Evolutionary conservation across 2,797 vertebrate genomes (phyloP).

Genomic region (Premnoplex brunnescens): DNA sequence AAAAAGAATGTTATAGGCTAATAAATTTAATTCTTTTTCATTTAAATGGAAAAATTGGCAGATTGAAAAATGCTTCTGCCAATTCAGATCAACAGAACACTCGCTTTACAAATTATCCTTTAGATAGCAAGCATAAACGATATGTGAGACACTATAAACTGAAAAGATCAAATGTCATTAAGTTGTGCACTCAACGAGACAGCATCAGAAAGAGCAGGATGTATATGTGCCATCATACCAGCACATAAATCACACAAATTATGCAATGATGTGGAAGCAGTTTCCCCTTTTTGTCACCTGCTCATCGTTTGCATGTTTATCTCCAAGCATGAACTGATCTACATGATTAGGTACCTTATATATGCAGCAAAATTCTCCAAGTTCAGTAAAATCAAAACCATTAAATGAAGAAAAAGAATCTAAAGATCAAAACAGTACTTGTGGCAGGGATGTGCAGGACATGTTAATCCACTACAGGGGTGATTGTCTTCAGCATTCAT

Average conservation of each 20-base stretch:
- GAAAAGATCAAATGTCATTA: constrained; percentile 40
- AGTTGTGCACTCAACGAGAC: background rate
- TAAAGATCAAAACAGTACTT: background rate
- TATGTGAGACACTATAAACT: constrained; percentile 19
- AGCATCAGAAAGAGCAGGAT: background rate
- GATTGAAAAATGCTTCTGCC: constrained; percentile 41
- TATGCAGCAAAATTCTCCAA: background rate
- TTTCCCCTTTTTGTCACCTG: background rate
- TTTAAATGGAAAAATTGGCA: constrained; percentile 34
- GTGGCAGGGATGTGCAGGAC: background rate
- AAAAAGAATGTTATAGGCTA: background rate
- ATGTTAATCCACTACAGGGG: background rate
- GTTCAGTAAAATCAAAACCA: background rate
- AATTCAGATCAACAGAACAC: constrained; percentile 24
- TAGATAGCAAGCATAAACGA: constrained; percentile 2
- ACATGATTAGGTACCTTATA: background rate
- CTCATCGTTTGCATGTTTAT: background rate
- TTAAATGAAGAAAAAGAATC: background rate
- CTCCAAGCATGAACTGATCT: background rate
- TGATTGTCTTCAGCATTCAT: constrained; percentile 28
- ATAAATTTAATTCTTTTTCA: constrained; percentile 37
- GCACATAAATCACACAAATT: background rate
- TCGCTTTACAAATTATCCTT: constrained; percentile 24
- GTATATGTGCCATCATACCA: background rate
- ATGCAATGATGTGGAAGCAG: accelerated